phyloP scores from a whole-genome alignment of 2,888 invertebrate genomes.

The Euzetes globulus region DNA sequence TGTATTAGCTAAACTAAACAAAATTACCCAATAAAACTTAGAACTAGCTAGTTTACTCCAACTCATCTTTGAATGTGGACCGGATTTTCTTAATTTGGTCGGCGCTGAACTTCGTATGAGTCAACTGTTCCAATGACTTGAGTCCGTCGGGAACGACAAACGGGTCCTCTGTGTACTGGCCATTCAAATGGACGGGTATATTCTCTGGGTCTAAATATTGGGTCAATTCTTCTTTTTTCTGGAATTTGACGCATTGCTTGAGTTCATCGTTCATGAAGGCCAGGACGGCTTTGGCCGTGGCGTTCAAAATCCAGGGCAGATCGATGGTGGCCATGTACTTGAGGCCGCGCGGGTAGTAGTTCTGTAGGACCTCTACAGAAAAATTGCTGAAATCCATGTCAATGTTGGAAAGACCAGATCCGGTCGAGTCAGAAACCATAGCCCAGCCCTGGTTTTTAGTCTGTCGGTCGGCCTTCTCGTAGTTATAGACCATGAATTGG shows the following conservation, averaged over 20 bases:
- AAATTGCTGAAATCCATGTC: background rate
- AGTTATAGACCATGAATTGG: too few relatives aligned
- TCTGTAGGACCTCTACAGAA: background rate
- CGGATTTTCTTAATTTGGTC: conserved; percentile 1
- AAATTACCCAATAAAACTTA: too few relatives aligned
- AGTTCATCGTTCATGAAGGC: conserved; percentile 24
- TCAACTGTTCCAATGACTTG: background rate
- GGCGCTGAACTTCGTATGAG: background rate
- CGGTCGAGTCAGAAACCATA: background rate
- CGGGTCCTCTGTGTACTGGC: background rate
- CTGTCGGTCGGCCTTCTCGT: background rate
- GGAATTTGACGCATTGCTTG: background rate
- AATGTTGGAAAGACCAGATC: background rate
- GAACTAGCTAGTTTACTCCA: too few relatives aligned
- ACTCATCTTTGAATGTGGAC: background rate
- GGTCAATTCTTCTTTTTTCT: conserved; percentile 6
- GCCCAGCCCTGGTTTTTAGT: background rate
- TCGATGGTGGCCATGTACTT: conserved; percentile 30
- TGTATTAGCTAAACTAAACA: too few relatives aligned
- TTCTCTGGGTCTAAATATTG: conserved; percentile 17
- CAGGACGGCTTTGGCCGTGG: conserved; percentile 1
- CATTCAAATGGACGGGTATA: conserved; percentile 32
- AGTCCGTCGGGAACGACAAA: background rate
- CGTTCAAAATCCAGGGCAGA: conserved; percentile 31
- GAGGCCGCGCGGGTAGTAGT: conserved; percentile 57